phyloP scores from a whole-genome alignment of 2,113 vertebrate genomes.

The Chascanopsetta lugubris region DNA sequence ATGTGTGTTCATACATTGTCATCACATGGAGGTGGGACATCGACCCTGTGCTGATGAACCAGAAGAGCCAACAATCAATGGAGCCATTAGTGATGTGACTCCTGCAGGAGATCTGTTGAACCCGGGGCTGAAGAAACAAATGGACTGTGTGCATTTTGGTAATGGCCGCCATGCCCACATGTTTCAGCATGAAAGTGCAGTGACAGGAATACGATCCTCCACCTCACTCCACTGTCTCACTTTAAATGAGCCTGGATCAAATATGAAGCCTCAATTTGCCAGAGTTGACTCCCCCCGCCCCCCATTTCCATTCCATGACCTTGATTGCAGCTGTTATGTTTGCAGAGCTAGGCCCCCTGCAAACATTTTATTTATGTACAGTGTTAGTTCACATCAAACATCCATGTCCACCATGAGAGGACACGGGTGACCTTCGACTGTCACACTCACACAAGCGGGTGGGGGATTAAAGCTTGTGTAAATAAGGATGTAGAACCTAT shows the following conservation, averaged over 20 bases:
- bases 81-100: conserved; percentile 50
- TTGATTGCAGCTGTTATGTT: conserved; percentile 44
- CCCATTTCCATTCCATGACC: conserved; percentile 33
- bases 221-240: conserved; percentile 5
- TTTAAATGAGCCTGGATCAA: conserved; percentile 21
- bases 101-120: conserved; percentile 28
- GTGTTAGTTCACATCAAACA: conserved; percentile 45
- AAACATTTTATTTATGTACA: conserved; percentile 54
- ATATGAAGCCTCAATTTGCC: conserved; percentile 16
- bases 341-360: conserved; percentile 25
- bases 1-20: conserved; percentile 38
- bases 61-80: conserved; percentile 63
- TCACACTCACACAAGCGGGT: conserved; percentile 2
- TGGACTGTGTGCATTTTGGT: conserved; percentile 35
- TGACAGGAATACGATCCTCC: conserved; percentile 1
- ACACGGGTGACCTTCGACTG: conserved; percentile 45
- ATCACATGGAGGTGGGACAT: conserved; percentile 32
- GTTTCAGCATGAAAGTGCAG: neutral
- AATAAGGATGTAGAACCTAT: conserved; percentile 36
- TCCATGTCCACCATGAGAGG: conserved; percentile 46
- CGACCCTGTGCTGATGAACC: conserved; percentile 62
- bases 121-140: conserved; percentile 37
- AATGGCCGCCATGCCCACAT: conserved; percentile 24
- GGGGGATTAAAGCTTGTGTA: conserved; percentile 24
- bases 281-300: too few relatives aligned